Percentiles rank a stretch among this genome's conserved stretches.
Conservation (phyloP, 2,113 vertebrate genomes). For the Odontesthes bonariensis region DNA sequence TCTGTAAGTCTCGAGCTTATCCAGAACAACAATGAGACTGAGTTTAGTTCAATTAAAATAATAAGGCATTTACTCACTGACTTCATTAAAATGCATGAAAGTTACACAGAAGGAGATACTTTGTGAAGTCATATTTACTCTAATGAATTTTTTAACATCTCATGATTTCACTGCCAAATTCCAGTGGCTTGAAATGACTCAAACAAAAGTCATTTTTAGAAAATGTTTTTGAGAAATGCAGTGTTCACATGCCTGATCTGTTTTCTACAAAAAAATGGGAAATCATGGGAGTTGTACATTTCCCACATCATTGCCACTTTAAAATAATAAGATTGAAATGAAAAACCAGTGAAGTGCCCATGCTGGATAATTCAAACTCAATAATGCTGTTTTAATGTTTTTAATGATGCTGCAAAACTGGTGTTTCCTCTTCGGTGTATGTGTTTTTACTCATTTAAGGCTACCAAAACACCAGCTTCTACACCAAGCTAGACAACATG, state of each 20-base stretch:
- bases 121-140: neutral
- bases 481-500: neutral
- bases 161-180: neutral
- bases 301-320: neutral
- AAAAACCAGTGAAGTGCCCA: constrained; percentile 12
- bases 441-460: neutral
- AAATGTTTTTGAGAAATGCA: constrained; percentile 1
- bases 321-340: neutral
- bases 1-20: neutral
- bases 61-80: neutral
- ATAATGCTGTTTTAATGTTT: constrained; percentile 7
- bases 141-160: neutral
- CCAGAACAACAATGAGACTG: neutral
- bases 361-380: constrained; percentile 13
- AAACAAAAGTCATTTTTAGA: neutral
- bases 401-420: constrained; percentile 9
- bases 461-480: neutral
- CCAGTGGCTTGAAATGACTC: neutral
- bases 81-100: neutral
- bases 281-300: neutral
- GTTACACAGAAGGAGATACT: neutral
- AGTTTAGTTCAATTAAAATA: neutral
- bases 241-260: constrained; percentile 3
- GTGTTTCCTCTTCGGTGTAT: neutral
- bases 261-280: neutral